Percentiles rank a stretch among this genome's conserved stretches.
These are phyloP conservation scores for Thelaira solivaga DNA, from an alignment of 2,888 invertebrate genomes.

Conservation along the genomic window DNA sequence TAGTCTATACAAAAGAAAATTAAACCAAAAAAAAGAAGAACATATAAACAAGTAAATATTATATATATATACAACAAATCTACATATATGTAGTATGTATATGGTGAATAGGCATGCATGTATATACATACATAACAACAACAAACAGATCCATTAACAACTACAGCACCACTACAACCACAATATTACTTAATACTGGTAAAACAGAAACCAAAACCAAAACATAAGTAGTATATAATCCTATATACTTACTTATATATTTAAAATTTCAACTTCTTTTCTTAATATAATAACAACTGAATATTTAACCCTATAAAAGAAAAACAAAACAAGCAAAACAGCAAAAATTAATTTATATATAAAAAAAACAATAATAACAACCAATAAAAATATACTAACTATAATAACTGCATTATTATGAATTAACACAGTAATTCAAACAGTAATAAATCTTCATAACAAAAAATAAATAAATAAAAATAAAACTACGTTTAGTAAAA, in stretches of 20 bases:
- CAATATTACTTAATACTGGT: slow-evolving; percentile 12
- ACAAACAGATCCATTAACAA: slow-evolving; percentile 18
- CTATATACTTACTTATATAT: too few species aligned
- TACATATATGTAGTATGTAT: slow-evolving; percentile 40
- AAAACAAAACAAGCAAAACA: background rate
- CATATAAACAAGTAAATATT: slow-evolving; percentile 6
- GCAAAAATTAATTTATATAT: too few species aligned
- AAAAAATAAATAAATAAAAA: too few species aligned
- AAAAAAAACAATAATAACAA: too few species aligned
- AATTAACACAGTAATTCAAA: slow-evolving; percentile 31
- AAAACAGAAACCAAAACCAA: background rate
- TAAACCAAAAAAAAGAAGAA: too few species aligned
- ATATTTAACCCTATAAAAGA: slow-evolving; percentile 31
- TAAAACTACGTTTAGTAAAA: slow-evolving; percentile 37
- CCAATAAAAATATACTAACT: too few species aligned
- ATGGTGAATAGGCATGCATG: slow-evolving; percentile 39
- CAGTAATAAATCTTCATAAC: slow-evolving; percentile 39
- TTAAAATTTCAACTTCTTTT: slow-evolving; percentile 53
- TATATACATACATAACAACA: slow-evolving; percentile 8
- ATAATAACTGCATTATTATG: slow-evolving; percentile 37
- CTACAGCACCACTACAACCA: slow-evolving; percentile 38
- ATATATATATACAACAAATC: slow-evolving; percentile 32
- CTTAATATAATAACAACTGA: slow-evolving; percentile 49
- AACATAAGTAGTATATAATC: too few species aligned
- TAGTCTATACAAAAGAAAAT: slow-evolving; percentile 59